A percentile compares a stretch with the other conserved stretches of the same genome.
Conservation (phyloP, 2,113 vertebrate species). For the Menidia beryllina region DNA sequence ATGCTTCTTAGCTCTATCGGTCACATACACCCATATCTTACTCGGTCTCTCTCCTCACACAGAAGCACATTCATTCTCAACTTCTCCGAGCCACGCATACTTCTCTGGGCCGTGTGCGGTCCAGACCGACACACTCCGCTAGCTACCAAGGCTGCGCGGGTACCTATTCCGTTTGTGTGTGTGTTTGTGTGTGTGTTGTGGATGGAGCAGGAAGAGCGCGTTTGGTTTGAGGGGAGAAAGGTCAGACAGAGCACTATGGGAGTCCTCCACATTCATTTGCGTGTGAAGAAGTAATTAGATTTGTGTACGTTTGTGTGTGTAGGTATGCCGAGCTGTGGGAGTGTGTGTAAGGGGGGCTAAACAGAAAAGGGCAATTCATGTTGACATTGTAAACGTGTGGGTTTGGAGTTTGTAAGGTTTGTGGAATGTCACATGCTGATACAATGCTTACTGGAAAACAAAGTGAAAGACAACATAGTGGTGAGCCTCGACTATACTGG, state of each 20-base stretch:
- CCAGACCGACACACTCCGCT: conserved; percentile 2
- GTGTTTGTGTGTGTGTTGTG: neutral
- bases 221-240: conserved; percentile 42
- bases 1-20: conserved; percentile 45
- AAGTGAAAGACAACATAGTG: conserved; percentile 52
- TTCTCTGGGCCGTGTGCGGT: neutral
- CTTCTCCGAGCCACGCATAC: conserved; percentile 34
- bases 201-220: conserved; percentile 63
- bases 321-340: conserved; percentile 51
- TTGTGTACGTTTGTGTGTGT: conserved; percentile 57
- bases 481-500: conserved; percentile 42
- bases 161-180: conserved; percentile 1
- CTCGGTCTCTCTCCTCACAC: conserved; percentile 12
- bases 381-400: conserved; percentile 79
- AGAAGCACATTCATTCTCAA: conserved; percentile 31
- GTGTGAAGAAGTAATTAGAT: conserved; percentile 72
- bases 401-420: conserved; percentile 58
- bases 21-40: neutral
- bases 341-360: conserved; percentile 76
- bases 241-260: conserved; percentile 62
- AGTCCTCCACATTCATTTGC: conserved; percentile 63
- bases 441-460: conserved; percentile 74
- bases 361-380: conserved; percentile 72
- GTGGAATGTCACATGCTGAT: conserved; percentile 78
- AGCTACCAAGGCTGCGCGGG: neutral